Conservation (phyloP, 2,888 invertebrate species). For the Suillia variegata region DNA sequence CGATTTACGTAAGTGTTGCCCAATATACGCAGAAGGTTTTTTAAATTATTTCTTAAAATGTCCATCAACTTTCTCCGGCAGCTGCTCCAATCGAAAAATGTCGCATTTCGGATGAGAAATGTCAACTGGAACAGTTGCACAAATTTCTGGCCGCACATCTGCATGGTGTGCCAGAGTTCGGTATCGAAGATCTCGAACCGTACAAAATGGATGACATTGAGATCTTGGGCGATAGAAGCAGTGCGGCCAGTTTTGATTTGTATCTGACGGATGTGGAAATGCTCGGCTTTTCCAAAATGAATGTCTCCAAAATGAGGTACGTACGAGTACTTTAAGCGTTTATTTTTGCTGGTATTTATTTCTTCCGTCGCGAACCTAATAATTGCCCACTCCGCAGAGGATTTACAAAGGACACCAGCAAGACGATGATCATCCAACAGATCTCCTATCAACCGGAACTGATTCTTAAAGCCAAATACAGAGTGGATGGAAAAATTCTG, state of each 20-base stretch:
- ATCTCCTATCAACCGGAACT: slow-evolving; percentile 16
- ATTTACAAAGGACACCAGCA: slow-evolving; percentile 34
- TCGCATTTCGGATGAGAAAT: slow-evolving; percentile 36
- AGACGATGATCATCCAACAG: slow-evolving; percentile 34
- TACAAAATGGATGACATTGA: slow-evolving; percentile 31
- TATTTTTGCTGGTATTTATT: too few relatives aligned
- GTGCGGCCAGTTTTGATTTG: slow-evolving; percentile 38
- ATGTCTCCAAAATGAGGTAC: too few relatives aligned
- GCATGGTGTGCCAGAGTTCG: slow-evolving; percentile 32
- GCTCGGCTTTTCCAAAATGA: too few relatives aligned
- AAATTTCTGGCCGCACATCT: slow-evolving; percentile 25
- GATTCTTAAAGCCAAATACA: slow-evolving; percentile 38
- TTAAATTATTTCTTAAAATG: too few relatives aligned
- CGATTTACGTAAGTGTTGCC: background rate
- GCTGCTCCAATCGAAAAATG: slow-evolving; percentile 38
- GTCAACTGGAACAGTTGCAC: slow-evolving; percentile 32
- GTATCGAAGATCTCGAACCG: slow-evolving; percentile 33
- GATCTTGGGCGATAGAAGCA: slow-evolving; percentile 31
- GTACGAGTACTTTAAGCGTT: too few relatives aligned
- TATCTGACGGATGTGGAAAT: slow-evolving; percentile 34
- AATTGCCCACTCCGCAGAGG: too few relatives aligned
- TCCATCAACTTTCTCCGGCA: slow-evolving; percentile 19
- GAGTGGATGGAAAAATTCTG: slow-evolving; percentile 40
- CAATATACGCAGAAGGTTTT: background rate
- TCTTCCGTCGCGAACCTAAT: too few relatives aligned